Percentiles rank a stretch among this genome's conserved stretches.
phyloP scores from a whole-genome alignment of 2,797 vertebrate species.

The Halcyon chelicuti region DNA sequence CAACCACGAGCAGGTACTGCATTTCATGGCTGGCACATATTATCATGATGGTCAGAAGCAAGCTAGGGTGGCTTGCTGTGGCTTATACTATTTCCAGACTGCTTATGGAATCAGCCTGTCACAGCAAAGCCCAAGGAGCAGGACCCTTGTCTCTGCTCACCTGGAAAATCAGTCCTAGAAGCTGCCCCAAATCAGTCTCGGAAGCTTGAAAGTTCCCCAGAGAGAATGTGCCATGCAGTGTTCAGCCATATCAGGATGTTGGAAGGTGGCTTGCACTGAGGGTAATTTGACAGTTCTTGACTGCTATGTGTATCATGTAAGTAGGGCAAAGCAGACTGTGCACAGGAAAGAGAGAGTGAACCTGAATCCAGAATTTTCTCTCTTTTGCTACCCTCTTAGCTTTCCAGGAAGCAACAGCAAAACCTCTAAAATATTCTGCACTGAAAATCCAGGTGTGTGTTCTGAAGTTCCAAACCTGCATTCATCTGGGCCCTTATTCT shows the following conservation, averaged over 20 bases:
- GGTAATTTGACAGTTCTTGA: background rate
- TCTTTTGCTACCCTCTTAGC: background rate
- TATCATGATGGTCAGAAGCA: background rate
- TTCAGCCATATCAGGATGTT: background rate
- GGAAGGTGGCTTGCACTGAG: accelerated
- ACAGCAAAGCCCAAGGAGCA: background rate
- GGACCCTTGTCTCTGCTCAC: background rate
- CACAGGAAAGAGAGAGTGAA: background rate
- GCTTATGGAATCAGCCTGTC: background rate
- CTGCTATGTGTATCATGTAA: background rate
- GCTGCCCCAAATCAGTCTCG: background rate
- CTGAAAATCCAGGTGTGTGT: background rate
- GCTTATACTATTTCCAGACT: background rate
- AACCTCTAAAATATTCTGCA: background rate
- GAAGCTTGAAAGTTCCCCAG: background rate
- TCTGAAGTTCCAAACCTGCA: background rate
- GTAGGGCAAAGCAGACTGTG: background rate
- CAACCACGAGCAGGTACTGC: background rate
- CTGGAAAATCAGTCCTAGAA: background rate
- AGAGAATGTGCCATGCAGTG: background rate
- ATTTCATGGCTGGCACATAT: background rate
- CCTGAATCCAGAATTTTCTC: background rate
- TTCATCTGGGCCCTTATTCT: background rate
- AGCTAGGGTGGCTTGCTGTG: background rate
- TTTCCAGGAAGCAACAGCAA: background rate